Evolutionary conservation across 2,113 vertebrate species (phyloP).

Genomic region (Heloderma charlesbogerti): DNA sequence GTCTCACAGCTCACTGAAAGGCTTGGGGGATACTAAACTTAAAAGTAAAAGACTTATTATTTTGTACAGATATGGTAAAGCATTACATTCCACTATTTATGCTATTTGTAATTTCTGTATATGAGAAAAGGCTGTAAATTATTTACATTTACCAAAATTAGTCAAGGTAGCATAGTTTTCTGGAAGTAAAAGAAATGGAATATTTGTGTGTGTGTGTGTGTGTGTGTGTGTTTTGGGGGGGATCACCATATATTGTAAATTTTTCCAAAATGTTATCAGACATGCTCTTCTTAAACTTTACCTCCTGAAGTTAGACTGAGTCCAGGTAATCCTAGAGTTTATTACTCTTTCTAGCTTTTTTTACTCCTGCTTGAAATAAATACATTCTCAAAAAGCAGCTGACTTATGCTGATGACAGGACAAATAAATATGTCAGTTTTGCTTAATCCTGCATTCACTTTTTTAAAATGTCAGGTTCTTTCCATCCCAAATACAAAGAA

Average conservation of each 20-base stretch:
- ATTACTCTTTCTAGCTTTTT: not conserved
- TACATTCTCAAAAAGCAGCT: too few species aligned
- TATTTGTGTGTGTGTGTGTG: too few species aligned
- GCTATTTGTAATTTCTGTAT: not conserved
- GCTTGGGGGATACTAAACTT: too few species aligned
- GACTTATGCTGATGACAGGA: too few species aligned
- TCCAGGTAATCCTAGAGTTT: not conserved
- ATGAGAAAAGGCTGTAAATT: not conserved
- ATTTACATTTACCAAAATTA: too few species aligned
- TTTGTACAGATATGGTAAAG: not conserved
- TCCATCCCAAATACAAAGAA: too few species aligned
- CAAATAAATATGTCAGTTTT: too few species aligned
- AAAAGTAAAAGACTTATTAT: not conserved
- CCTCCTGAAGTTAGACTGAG: not conserved
- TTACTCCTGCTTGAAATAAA: not conserved
- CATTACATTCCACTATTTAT: not conserved
- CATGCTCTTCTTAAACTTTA: conserved; percentile 17
- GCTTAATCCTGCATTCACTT: too few species aligned
- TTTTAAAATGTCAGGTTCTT: too few species aligned
- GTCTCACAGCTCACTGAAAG: too few species aligned
- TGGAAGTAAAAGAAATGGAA: not conserved
- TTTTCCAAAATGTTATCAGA: not conserved
- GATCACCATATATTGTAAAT: conserved; percentile 8
- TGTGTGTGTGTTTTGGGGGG: too few species aligned
- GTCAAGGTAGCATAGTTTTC: not conserved